Evolutionary conservation across 2,888 invertebrate genomes (phyloP).

Genomic region (Cerastis leucographa): DNA sequence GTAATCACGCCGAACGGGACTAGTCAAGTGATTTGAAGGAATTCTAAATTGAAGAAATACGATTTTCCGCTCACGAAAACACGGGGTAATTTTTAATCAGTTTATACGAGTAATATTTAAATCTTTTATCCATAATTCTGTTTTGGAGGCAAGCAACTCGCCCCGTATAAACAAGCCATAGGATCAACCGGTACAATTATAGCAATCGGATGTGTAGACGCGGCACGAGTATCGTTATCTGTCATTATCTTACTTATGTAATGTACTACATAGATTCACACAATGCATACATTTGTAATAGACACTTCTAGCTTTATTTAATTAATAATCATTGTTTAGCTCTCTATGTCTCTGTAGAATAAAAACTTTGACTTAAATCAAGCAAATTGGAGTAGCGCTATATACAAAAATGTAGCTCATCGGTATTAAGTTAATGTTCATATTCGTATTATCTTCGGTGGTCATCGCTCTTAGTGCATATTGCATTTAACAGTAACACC

Average conservation of each 20-base stretch:
- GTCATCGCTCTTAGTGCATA: neutral
- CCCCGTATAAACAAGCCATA: neutral
- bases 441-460: neutral
- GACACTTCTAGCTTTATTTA: constrained; percentile 17
- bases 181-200: constrained; percentile 6
- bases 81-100: no score
- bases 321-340: constrained; percentile 34
- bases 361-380: neutral
- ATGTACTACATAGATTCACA: constrained; percentile 36
- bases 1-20: no score
- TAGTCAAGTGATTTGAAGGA: neutral
- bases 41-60: no score
- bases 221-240: constrained; percentile 47
- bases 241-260: constrained; percentile 41
- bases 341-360: neutral
- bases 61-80: no score
- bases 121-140: no score
- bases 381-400: neutral
- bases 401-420: neutral
- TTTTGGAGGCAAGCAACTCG: neutral
- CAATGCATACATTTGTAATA: constrained; percentile 26
- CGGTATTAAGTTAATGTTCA: neutral
- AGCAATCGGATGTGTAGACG: constrained; percentile 27
- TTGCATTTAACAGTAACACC: fast-evolving
- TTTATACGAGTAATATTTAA: no score